Evolutionary conservation across 2,113 vertebrate genomes (phyloP).

Genomic region (Sinocyclocheilus anshuiensis): DNA sequence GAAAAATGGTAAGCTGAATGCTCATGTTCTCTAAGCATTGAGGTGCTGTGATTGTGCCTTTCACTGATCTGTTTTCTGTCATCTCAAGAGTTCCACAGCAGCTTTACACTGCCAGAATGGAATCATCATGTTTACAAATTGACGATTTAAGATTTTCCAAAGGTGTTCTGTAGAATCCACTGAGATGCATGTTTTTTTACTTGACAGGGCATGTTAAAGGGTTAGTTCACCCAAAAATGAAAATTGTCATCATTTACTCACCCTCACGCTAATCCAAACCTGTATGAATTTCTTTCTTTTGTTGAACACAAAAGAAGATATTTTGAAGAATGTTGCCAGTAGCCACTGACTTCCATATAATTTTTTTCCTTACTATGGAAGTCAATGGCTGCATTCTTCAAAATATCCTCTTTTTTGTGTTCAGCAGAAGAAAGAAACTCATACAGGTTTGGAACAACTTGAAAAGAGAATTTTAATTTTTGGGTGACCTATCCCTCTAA

Average conservation of each 20-base stretch:
- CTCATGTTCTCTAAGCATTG: slow-evolving; percentile 59
- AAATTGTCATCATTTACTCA: background rate
- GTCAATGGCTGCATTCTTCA: background rate
- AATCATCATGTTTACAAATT: slow-evolving; percentile 34
- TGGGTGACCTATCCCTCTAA: background rate
- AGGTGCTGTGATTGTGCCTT: slow-evolving; percentile 48
- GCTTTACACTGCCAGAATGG: slow-evolving; percentile 31
- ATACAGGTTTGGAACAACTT: too few relatives aligned
- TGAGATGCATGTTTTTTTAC: background rate
- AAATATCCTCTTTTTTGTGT: background rate
- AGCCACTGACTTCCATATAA: background rate
- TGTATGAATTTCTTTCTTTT: background rate
- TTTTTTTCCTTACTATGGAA: background rate
- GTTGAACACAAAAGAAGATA: background rate
- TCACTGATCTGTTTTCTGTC: slow-evolving; percentile 51
- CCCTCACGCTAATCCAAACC: background rate
- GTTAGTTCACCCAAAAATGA: background rate
- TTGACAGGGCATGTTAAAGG: background rate
- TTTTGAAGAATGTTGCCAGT: background rate
- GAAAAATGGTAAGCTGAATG: slow-evolving; percentile 94
- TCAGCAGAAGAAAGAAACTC: background rate
- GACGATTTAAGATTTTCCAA: slow-evolving; percentile 5
- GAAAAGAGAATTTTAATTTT: too few relatives aligned
- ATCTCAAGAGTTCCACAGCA: slow-evolving; percentile 38
- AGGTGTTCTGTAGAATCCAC: background rate